Base-by-base conservation (phyloP, 2,888 invertebrate species). In the Dione juno region DNA sequence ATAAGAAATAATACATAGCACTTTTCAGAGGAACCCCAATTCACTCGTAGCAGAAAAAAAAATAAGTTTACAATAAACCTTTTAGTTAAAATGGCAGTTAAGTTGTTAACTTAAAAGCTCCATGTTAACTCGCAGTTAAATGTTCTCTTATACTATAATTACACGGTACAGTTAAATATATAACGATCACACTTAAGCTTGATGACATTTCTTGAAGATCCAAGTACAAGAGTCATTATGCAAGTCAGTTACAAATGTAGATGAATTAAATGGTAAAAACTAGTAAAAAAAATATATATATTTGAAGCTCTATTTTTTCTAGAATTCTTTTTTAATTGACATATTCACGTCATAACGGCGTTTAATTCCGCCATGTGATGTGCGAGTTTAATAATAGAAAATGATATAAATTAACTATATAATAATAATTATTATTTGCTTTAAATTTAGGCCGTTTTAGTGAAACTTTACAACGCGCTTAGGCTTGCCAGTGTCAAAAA, bases 131-230 rank as follows among this genome's bases (percentile, higher is more conserved):
- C 13, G 28, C 45, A 61, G 28, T 61, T 61, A 61, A 45, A n/a
- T n/a, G 28, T 28, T 21, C 28, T 61, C 11, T 43, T 28, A 43
- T 28, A 61, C 45, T 61, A 61, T 61, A 61, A 61, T 61, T 61
- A 45, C n/a, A 45, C 61, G 13, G n/a, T 61, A 45, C 28, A 61
- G n/a, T 45, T 61, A 45, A 45, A 61, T 61, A 35, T 28, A 61
- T 28, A 28, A 61, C 61, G 28, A 45, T 61, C 45, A n/a, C 28
- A 28, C 28, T 61, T 28, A 61, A 43, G 37, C n/a, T 10, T 16
- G 45, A 61, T 61, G 61, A 61, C 28, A 61, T 61, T 45, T 45
- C 45, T 57, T 57, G 13, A 14, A 16, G 54, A 11, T 53, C 21
- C 28, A 35, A 54, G 21, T 59, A 41, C 14, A 14, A 19, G 19